These are phyloP conservation scores for Ageneiosus marmoratus DNA, from an alignment of 2,113 vertebrate genomes.

Conservation along the genomic window DNA sequence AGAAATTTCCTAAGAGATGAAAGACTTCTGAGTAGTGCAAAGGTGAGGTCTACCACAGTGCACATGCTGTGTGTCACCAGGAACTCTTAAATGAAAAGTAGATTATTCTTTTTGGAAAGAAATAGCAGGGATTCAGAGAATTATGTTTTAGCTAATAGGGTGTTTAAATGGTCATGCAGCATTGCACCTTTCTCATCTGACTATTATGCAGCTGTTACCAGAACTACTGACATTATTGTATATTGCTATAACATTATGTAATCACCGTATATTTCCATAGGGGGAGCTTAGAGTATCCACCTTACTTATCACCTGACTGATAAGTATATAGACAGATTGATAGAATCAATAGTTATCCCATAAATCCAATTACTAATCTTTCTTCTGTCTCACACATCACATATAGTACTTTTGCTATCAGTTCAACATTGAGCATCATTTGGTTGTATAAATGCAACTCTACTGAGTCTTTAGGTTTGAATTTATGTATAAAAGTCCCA, in stretches of 20 bases:
- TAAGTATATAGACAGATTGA: background rate
- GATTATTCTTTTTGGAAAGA: background rate
- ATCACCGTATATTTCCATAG: background rate
- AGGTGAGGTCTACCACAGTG: background rate
- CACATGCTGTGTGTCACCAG: background rate
- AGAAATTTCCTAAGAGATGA: background rate
- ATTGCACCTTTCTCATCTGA: background rate
- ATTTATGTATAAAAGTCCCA: conserved; percentile 39
- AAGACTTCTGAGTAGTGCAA: background rate
- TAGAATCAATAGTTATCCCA: background rate
- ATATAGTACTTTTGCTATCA: background rate
- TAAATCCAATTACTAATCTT: background rate
- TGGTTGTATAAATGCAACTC: conserved; percentile 30
- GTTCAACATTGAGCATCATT: background rate
- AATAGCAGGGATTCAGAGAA: background rate
- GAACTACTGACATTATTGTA: background rate
- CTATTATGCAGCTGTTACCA: background rate
- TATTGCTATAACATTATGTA: background rate
- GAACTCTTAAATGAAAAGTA: background rate
- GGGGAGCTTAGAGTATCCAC: background rate
- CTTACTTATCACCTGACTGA: background rate
- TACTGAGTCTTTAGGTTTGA: conserved; percentile 22
- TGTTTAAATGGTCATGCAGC: background rate
- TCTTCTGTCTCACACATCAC: background rate
- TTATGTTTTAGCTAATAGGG: background rate